Conservation (phyloP, 2,797 vertebrate genomes). For the Hoplostethus mediterraneus region DNA sequence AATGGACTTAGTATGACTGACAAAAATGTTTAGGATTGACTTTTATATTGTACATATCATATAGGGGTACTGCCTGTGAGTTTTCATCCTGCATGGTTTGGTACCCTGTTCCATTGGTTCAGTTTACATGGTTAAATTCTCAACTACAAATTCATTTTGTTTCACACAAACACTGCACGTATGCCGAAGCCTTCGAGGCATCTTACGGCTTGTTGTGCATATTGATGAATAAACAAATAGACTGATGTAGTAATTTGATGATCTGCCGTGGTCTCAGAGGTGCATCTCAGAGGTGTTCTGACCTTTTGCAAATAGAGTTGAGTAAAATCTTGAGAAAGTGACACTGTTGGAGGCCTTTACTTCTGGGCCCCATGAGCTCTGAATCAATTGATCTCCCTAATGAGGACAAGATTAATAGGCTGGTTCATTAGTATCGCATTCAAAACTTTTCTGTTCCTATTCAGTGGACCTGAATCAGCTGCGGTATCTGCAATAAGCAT, state of each 20-base stretch:
- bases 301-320: constrained; percentile 20
- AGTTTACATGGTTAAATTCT: background rate
- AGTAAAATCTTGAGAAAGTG: constrained; percentile 25
- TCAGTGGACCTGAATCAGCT: constrained; percentile 23
- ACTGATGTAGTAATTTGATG: constrained; percentile 23
- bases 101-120: background rate
- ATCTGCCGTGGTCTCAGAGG: constrained; percentile 14
- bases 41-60: background rate
- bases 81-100: background rate
- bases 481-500: constrained; percentile 4
- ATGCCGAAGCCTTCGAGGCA: background rate
- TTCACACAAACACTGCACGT: background rate
- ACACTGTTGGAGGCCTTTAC: constrained; percentile 20
- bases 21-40: background rate
- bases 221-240: constrained; percentile 34
- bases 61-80: background rate
- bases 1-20: too few relatives aligned
- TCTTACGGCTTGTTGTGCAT: constrained; percentile 13
- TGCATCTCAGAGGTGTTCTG: constrained; percentile 10
- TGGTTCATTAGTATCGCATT: constrained; percentile 50
- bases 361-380: constrained; percentile 17
- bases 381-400: constrained; percentile 50
- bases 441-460: constrained; percentile 38
- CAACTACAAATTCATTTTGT: background rate
- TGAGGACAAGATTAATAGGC: constrained; percentile 47